These are phyloP conservation scores for Gonatopus flavifemur DNA, from an alignment of 1,140 invertebrate genomes.

Conservation along the genomic window DNA sequence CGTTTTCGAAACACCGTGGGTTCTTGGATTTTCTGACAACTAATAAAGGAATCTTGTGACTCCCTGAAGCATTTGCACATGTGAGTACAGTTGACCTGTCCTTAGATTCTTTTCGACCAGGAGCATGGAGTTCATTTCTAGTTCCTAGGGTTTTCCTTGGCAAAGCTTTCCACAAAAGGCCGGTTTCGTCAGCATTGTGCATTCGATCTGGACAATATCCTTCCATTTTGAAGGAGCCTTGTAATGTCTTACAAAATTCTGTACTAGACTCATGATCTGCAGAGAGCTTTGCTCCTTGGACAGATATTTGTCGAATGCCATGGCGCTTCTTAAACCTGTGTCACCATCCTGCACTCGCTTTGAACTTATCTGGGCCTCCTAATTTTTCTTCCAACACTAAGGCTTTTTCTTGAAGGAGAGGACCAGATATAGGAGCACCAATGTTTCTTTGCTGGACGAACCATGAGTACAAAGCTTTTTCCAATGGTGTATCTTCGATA, in stretches of 20 bases:
- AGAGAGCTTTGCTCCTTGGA: background rate
- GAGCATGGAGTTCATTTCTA: background rate
- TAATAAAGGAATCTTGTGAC: slow-evolving; percentile 37
- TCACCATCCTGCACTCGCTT: slow-evolving; percentile 1
- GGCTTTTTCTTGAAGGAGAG: background rate
- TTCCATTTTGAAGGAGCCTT: background rate
- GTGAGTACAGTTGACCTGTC: slow-evolving; percentile 17
- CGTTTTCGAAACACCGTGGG: slow-evolving; percentile 29
- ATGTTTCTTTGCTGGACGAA: background rate
- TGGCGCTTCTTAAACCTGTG: slow-evolving; percentile 1
- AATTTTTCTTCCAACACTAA: background rate
- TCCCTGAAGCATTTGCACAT: slow-evolving; percentile 41
- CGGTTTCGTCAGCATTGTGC: slow-evolving; percentile 13
- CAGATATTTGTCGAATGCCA: background rate
- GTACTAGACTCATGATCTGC: background rate
- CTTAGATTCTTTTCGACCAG: slow-evolving; percentile 6
- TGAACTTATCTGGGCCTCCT: background rate
- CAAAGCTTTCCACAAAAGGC: slow-evolving; percentile 9
- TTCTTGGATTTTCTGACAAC: slow-evolving; percentile 33
- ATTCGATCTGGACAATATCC: slow-evolving; percentile 5
- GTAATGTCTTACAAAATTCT: slow-evolving; percentile 1
- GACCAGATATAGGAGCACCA: background rate
- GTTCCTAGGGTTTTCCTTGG: slow-evolving; percentile 7
- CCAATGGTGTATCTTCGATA: too few relatives aligned
- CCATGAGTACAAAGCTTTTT: background rate